A percentile compares a stretch with the other conserved stretches of the same genome.
Conservation (phyloP, 2,888 invertebrate species). For the Cryptocheilus praepositus region DNA sequence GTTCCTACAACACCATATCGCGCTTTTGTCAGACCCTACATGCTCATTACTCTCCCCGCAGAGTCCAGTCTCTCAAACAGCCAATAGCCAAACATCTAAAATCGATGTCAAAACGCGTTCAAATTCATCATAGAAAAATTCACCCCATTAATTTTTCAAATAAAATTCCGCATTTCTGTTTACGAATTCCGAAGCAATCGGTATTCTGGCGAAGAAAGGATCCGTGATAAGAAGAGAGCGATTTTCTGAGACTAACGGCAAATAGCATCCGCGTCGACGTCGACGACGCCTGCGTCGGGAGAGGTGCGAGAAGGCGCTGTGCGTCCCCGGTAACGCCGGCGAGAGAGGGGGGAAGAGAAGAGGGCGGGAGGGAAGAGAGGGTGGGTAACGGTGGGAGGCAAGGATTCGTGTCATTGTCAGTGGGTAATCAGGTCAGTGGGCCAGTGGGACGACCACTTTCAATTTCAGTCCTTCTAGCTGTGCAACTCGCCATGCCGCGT, state of each 20-base stretch:
- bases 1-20: too few species aligned
- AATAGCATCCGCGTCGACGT: constrained; percentile 25
- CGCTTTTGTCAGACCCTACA: too few species aligned
- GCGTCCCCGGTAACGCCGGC: constrained; percentile 44
- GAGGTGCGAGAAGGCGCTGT: constrained; percentile 72
- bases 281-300: constrained; percentile 53
- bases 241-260: not conserved
- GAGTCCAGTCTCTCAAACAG: too few species aligned
- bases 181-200: too few species aligned
- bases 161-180: too few species aligned
- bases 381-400: constrained; percentile 68
- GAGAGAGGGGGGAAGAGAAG: constrained; percentile 61
- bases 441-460: constrained; percentile 78
- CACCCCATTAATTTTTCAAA: too few species aligned
- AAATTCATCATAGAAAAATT: too few species aligned
- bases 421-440: constrained; percentile 82
- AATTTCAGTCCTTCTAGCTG: constrained; percentile 72
- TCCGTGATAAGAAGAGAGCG: not conserved
- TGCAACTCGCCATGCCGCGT: constrained; percentile 65
- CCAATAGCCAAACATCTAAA: too few species aligned
- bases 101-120: too few species aligned
- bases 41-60: too few species aligned
- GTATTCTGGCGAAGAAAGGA: too few species aligned
- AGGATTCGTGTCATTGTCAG: constrained; percentile 77
- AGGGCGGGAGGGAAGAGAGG: constrained; percentile 36